phyloP scores from a whole-genome alignment of 2,113 vertebrate species.

The Verasper variegatus region DNA sequence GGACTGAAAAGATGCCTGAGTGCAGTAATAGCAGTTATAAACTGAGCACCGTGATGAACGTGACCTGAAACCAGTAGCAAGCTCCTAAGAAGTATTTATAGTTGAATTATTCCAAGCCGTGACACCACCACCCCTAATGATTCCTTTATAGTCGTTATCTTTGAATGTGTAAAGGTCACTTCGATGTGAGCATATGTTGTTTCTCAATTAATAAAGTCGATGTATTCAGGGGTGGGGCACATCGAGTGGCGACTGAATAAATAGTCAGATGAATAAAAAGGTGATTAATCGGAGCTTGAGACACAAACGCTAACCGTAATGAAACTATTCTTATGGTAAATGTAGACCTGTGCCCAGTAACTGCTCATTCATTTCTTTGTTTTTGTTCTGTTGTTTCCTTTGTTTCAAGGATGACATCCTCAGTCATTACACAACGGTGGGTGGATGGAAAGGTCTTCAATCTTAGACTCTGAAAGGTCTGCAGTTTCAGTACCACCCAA shows the following conservation, averaged over 20 bases:
- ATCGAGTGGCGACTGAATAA: slow-evolving; percentile 36
- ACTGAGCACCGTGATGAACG: not conserved
- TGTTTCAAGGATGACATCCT: slow-evolving; percentile 45
- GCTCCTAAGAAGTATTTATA: slow-evolving; percentile 2
- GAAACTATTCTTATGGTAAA: slow-evolving; percentile 25
- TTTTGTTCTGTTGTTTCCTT: slow-evolving; percentile 6
- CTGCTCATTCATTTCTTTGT: slow-evolving; percentile 29
- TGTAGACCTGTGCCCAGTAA: slow-evolving; percentile 14
- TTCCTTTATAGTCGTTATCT: slow-evolving; percentile 34
- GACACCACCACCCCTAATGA: slow-evolving; percentile 11
- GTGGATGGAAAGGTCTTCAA: slow-evolving; percentile 38
- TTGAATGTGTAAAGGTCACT: slow-evolving; percentile 46
- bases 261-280: slow-evolving; percentile 34
- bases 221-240: slow-evolving; percentile 30
- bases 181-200: slow-evolving; percentile 30
- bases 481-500: slow-evolving; percentile 39
- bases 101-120: slow-evolving; percentile 8
- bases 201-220: slow-evolving; percentile 39
- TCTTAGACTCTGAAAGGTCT: slow-evolving; percentile 28
- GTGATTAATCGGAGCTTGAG: slow-evolving; percentile 31
- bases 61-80: not conserved
- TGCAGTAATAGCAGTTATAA: too few species aligned
- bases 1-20: not conserved
- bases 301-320: slow-evolving; percentile 15
- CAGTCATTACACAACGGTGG: slow-evolving; percentile 3